Base-by-base conservation (phyloP, 2,113 vertebrate genomes). In the Heptranchias perlo region DNA sequence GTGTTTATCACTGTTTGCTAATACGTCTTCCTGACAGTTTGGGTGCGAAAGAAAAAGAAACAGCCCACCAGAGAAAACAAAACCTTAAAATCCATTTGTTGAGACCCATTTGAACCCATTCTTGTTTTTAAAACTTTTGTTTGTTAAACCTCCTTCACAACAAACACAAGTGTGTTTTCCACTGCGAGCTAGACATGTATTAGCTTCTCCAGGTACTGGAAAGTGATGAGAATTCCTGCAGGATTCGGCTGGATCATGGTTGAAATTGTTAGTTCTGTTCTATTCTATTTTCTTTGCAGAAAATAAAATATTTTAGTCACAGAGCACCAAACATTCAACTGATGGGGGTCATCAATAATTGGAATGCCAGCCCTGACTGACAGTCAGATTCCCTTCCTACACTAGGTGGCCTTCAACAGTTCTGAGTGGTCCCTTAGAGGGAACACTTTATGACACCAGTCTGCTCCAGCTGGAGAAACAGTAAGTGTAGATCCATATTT, bases 11-110 rank as follows among this genome's bases (percentile, higher is more conserved):
- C 89, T 44, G 18, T 39, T 93, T 39, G 58, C 58, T 62, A 93
- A 93, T 93, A 61, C 58, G 64, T 93, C 89, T 93, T 93, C 58
- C 58, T 93, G 89, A 93, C 89, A 93, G 54, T 61, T 82, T 93
- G 58, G 31, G 35, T 62, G 16, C 8, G 89, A n/a, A 93, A 93
- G 58, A 93, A 61, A 39, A 64, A 93, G 89, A 93, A 62, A 93
- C 89, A 93, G 89, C 8, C 58, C 89, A 64, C 54, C 16, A 93
- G 89, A 62, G 58, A 62, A 93, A 93, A 93, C 89, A 93, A 93
- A 62, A 64, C 58, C 35, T 25, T 62, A 62, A 39, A 93, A 93
- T 93, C 89, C 89, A 93, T 93, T 93, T 93, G 89, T 16, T 62
- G 54, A 35, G 87, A 58, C 52, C 13, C 52, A 91, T 35, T 58